Evolutionary conservation across 2,888 invertebrate genomes (phyloP).

Genomic region (Melolontha melolontha): DNA sequence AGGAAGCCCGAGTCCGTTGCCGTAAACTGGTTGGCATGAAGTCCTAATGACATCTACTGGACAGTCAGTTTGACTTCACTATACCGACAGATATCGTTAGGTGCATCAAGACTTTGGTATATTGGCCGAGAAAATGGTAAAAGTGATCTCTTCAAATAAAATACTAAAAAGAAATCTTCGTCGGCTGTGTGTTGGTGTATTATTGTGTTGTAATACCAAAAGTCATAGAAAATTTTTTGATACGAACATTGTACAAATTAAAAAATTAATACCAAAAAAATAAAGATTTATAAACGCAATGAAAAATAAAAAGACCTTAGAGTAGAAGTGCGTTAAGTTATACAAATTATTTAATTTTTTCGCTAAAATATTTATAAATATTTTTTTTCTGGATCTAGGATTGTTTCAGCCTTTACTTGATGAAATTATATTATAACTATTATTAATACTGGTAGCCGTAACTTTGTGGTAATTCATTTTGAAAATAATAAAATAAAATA

Average conservation of each 20-base stretch:
- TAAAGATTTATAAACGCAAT: conserved; percentile 9
- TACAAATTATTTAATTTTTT: no score
- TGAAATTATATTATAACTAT: no score
- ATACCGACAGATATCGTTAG: conserved; percentile 56
- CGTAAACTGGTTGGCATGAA: conserved; percentile 85
- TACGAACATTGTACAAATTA: conserved; percentile 18
- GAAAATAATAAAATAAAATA: no score
- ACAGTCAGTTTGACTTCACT: conserved; percentile 59
- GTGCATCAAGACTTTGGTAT: conserved; percentile 58
- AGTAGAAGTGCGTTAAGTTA: no score
- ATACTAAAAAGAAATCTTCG: conserved; percentile 9
- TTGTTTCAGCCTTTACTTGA: no score
- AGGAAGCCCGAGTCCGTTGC: conserved; percentile 83
- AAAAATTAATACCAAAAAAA: not conserved
- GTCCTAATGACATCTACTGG: conserved; percentile 82
- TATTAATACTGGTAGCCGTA: no score
- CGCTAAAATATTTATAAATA: no score
- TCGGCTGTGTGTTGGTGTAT: conserved; percentile 25
- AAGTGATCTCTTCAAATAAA: conserved; percentile 33
- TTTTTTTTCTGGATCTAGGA: no score
- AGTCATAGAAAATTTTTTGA: conserved; percentile 10
- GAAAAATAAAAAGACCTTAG: not conserved
- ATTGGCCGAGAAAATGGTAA: conserved; percentile 67
- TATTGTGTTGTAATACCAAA: conserved; percentile 19
- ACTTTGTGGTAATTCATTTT: no score